Evolutionary conservation across 2,797 vertebrate species (phyloP).

Genomic region (Hippoglossus hippoglossus): DNA sequence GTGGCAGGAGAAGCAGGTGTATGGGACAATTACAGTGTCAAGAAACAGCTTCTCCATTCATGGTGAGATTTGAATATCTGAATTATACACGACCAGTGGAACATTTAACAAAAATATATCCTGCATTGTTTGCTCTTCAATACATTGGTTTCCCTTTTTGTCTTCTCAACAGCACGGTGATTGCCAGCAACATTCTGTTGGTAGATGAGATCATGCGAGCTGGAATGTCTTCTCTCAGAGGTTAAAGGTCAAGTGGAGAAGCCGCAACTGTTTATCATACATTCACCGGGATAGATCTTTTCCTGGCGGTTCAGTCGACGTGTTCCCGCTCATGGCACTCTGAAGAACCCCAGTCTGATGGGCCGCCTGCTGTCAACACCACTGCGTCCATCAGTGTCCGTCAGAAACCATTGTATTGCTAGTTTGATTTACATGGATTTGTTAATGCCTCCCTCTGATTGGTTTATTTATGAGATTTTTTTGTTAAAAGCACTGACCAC

Average conservation of each 20-base stretch:
- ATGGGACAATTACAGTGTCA: conserved; percentile 98
- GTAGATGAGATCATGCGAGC: conserved; percentile 99
- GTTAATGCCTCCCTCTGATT: conserved; percentile 61
- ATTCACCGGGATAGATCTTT: conserved; percentile 54
- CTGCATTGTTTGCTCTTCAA: neutral
- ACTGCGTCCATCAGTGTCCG: conserved; percentile 46
- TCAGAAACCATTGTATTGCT: conserved; percentile 61
- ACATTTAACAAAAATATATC: neutral
- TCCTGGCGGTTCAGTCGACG: conserved; percentile 44
- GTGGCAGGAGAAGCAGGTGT: conserved; percentile 91
- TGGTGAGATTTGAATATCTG: conserved; percentile 83
- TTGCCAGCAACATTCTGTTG: conserved; percentile 96
- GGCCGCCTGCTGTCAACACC: conserved; percentile 35
- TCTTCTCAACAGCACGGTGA: conserved; percentile 88
- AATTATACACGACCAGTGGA: neutral
- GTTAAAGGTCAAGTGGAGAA: conserved; percentile 81
- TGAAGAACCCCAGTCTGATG: conserved; percentile 58
- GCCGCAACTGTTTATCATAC: conserved; percentile 36
- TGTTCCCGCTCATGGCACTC: conserved; percentile 45
- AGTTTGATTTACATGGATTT: conserved; percentile 56
- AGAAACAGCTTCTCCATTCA: conserved; percentile 98
- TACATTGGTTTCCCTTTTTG: neutral
- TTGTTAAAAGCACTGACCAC: conserved; percentile 86
- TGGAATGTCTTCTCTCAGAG: conserved; percentile 97
- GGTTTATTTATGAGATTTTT: conserved; percentile 83